Evolutionary conservation across 2,797 vertebrate species (phyloP), one percentile per base, ranked within the genome.

Genomic region (Sebastes minor): DNA sequence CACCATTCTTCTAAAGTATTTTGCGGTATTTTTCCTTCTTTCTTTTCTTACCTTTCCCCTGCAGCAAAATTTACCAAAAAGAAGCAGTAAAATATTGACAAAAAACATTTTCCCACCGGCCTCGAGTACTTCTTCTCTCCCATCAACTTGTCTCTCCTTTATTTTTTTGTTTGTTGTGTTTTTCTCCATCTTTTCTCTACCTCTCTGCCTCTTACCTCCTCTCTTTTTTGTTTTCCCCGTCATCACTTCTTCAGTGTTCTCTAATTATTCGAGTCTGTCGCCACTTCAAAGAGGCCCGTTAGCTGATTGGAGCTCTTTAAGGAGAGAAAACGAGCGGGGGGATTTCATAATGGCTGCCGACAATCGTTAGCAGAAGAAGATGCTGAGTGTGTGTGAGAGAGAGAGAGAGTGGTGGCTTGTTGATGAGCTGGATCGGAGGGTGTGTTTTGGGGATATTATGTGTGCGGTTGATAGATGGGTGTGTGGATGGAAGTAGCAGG

Each of bases 221-320:
- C 30, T 23, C 9, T 30, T 23, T 57, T 57, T 18, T 14, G 30
- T 30, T 30, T 8, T 13, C 22, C 1, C 7, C 4, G 3, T 59
- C 69, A 42, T 74, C 76, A 18, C 52, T 74, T 74, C 64, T 23
- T 86, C 81, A 30, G 70, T 86, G 66, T 88, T 88, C 28, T 74
- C 72, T 90, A 86, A 87, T 90, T 80, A 87, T 86, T 77, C 0
- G 11, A 89, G 77, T 85, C 71, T 85, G 81, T 79, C n/a, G 1
- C 71, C 49, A 81, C 85, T 89, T 90, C 86, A 86, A 82, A 89
- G 91, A 71, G 81, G 80, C 35, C 67, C 13, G 60, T 83, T 86
- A 75, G 85, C 76, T 86, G 90, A 91, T 89, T 88, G 83, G 86
- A 88, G 71, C 86, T 90, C 20, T 66, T 89, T 88, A 88, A 76